Base-by-base conservation (phyloP, 2,797 vertebrate genomes). In the Spheniscus humboldti region DNA sequence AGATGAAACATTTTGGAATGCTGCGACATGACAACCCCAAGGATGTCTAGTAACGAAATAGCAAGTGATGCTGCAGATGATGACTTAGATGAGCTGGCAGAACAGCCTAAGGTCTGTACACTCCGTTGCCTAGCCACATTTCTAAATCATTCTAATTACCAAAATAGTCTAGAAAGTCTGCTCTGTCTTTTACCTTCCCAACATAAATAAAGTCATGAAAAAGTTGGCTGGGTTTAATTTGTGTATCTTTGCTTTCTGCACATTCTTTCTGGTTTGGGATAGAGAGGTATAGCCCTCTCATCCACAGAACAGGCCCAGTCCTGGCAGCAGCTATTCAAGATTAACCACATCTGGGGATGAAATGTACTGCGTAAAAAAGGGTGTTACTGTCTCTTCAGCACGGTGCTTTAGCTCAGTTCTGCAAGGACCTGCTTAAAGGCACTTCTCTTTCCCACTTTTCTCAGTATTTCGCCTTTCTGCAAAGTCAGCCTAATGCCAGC, bases 121-220 rank as follows among this genome's bases (percentile, higher is more conserved):
- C 53, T 50, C 35, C 56, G 67, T 47, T 93, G 92, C 92, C 80
- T 71, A 92, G 74, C 56, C 94, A 93, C 37, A 3, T 60, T 92
- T 90, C 86, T 43, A 93, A 94, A 95, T 89, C 74, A 74, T 83
- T 86, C 53, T 64, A 68, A 77, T 88, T 74, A 92, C 69, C 53
- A 79, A 94, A 96, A 90, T 88, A 92, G 92, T 64, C 74, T 75
- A 73, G 62, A 83, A 92, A 81, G 73, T 78, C 85, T 88, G 69
- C 35, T 94, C 47, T 72, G 64, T 76, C 84, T 94, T 94, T 78
- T 85, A 95, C 75, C 63, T 96, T 92, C 86, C 75, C 90, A 93
- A 68, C 27, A 93, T 37, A 97, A 96, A 96, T 71, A 95, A 94
- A 95, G 55, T 18, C 75, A 76, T 47, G 82, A 86, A 68, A 45